phyloP scores from a whole-genome alignment of 2,113 vertebrate genomes.

The Fregetta grallaria region DNA sequence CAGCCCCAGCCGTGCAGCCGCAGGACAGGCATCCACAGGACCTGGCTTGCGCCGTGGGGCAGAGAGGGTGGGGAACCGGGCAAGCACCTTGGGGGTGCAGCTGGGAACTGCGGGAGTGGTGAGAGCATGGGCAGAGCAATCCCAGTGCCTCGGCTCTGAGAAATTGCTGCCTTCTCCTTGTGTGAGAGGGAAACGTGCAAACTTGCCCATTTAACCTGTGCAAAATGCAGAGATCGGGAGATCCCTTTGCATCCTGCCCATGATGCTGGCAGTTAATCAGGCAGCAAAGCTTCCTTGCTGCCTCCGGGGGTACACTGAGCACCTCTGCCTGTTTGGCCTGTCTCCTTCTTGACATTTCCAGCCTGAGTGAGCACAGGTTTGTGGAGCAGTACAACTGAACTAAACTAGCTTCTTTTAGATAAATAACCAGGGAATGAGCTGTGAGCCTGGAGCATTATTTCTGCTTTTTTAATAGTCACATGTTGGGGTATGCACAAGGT shows the following conservation, averaged over 20 bases:
- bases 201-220: not conserved
- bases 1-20: rapidly evolving
- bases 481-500: too few species aligned
- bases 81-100: rapidly evolving
- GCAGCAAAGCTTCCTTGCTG: not conserved
- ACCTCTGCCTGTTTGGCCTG: not conserved
- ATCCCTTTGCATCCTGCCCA: not conserved
- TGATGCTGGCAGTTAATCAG: not conserved
- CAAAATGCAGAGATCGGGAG: not conserved
- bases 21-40: not conserved
- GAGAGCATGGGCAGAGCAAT: not conserved
- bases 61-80: rapidly evolving
- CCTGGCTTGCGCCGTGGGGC: rapidly evolving
- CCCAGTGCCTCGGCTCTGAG: not conserved
- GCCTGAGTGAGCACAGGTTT: not conserved
- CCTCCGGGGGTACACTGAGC: rapidly evolving
- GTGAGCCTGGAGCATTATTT: not conserved
- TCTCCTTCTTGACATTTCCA: not conserved
- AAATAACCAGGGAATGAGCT: not conserved
- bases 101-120: not conserved
- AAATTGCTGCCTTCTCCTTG: rapidly evolving
- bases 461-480: not conserved
- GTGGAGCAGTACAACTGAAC: not conserved
- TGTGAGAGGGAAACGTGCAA: not conserved
- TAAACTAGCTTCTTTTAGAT: not conserved